Evolutionary conservation across 2,113 vertebrate genomes (phyloP).

Genomic region (Thryonomys swinderianus): DNA sequence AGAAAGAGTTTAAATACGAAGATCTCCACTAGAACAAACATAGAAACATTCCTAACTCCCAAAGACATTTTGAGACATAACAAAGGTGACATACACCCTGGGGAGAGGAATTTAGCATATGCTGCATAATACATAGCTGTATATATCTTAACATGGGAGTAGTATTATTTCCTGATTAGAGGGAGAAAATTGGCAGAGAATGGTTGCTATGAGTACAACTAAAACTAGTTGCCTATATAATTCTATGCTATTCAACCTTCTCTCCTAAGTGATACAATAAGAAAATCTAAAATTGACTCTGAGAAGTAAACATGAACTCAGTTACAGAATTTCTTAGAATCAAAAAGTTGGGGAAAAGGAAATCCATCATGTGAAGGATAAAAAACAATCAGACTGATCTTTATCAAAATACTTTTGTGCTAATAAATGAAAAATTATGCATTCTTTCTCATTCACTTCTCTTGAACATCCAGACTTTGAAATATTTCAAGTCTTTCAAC

Average conservation of each 20-base stretch:
- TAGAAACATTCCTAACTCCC: not conserved
- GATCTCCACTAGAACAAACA: not conserved
- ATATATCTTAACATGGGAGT: not conserved
- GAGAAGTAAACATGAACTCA: not conserved
- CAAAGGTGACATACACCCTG: not conserved
- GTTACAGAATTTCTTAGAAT: not conserved
- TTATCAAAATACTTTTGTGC: not conserved
- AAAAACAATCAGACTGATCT: not conserved
- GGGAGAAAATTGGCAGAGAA: not conserved
- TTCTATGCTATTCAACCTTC: not conserved
- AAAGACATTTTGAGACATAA: not conserved
- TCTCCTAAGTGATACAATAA: not conserved
- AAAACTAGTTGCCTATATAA: not conserved
- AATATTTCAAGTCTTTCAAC: not conserved
- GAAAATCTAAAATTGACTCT: not conserved
- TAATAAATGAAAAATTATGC: not conserved
- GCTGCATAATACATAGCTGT: not conserved
- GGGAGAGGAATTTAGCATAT: not conserved
- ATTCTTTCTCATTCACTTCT: not conserved
- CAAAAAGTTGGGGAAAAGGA: not conserved
- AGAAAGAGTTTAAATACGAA: not conserved
- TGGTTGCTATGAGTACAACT: not conserved
- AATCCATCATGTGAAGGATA: not conserved
- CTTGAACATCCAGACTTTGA: not conserved
- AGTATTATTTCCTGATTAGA: not conserved